Evolutionary conservation across 2,888 invertebrate species (phyloP), one percentile per base, ranked within the genome.

Genomic region (Lasioglossum villosulum): DNA sequence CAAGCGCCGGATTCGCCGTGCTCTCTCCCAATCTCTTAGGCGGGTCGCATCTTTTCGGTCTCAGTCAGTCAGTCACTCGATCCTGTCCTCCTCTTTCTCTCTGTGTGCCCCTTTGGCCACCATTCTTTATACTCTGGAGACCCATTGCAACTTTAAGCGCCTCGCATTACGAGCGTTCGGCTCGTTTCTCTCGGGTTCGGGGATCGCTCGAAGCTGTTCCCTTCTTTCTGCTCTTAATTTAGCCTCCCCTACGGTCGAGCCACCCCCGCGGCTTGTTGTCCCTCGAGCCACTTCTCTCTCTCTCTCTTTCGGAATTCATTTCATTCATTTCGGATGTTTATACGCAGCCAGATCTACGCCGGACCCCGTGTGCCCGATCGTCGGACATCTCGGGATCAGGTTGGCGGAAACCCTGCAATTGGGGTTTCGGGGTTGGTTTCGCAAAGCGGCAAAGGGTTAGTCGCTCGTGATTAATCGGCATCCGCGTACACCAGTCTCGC

Each of bases 91-190:
- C 82, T 84, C 87, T 86, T 83, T 14, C 30, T 14, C 63, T 27
- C 63, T 6, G 84, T 78, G 84, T 86, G 75, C 70, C 72, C 78
- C 76, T 30, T 37, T 39, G 42, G 19, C 23, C 30, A 39, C 39
- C 66, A 30, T 71, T 75, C 23, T 86, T 78, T 87, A 91, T 90
- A 89, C 93, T 90, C 93, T 63, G 71, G 93, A 90, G 93, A 93
- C 91, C 91, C 92, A 93, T 93, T 89, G 93, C 92, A 93, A 93
- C 92, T 93, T 93, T 93, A 93, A 93, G 90, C 93, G 92, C 90
- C 91, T 92, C 92, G 90, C 92, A 93, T 93, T 93, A 92, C 91
- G 92, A 89, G 89, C 90, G 88, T 93, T 90, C 92, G 88, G 88
- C 89, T 90, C 90, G 89, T 92, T 90, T 90, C 92, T 92, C 90